These are phyloP conservation scores for Latheticus oryzae DNA, from an alignment of 2,888 invertebrate genomes.

Conservation along the genomic window DNA sequence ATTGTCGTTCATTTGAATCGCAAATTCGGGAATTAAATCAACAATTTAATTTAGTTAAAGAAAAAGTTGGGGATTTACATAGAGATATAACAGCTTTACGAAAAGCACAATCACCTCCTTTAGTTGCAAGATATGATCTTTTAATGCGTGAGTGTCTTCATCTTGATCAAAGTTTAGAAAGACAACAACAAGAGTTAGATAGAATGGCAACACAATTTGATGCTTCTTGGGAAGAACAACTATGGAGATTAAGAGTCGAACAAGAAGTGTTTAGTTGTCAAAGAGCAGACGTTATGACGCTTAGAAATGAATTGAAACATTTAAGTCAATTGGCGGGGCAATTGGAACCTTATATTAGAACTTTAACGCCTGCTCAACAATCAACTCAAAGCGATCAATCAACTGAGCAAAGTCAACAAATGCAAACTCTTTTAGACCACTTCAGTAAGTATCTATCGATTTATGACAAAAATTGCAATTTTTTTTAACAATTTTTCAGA, in stretches of 20 bases:
- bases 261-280: conserved; percentile 72
- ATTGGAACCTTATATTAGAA: conserved; percentile 75
- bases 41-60: conserved; percentile 72
- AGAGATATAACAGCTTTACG: conserved; percentile 76
- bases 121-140: conserved; percentile 66
- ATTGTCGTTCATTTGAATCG: conserved; percentile 72
- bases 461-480: too few species aligned
- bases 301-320: conserved; percentile 75
- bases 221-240: conserved; percentile 78
- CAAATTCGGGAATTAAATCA: conserved; percentile 72
- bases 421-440: conserved; percentile 69
- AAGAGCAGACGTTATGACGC: conserved; percentile 74
- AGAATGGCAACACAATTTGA: conserved; percentile 72
- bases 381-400: conserved; percentile 53
- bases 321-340: conserved; percentile 72
- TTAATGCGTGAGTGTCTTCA: conserved; percentile 71
- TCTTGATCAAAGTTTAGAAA: conserved; percentile 72
- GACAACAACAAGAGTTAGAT: conserved; percentile 73
- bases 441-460: conserved; percentile 63
- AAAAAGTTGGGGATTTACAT: conserved; percentile 76
- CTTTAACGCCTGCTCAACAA: conserved; percentile 63
- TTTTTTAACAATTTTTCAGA: conserved; percentile 45
- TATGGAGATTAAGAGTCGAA: conserved; percentile 77
- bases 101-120: conserved; percentile 63
- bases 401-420: conserved; percentile 66